Evolutionary conservation across 2,797 vertebrate genomes (phyloP).

Genomic region (Betta splendens): DNA sequence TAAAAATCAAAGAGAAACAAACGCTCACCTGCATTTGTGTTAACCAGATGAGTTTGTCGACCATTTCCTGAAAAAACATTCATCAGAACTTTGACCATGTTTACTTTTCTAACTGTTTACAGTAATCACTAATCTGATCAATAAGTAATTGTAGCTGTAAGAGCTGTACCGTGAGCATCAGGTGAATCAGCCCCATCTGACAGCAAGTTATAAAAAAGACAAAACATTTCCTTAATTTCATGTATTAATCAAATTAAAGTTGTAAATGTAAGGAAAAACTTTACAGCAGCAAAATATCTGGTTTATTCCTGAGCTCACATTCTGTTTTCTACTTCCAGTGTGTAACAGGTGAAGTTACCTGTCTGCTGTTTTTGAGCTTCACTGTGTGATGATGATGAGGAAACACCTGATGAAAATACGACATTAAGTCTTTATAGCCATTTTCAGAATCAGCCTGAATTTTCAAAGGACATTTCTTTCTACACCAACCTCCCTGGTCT

Average conservation of each 20-base stretch:
- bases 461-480: too few species aligned
- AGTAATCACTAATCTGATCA: neutral
- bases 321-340: neutral
- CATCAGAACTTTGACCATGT: too few species aligned
- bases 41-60: slow-evolving; percentile 67
- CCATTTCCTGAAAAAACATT: slow-evolving; percentile 72
- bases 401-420: slow-evolving; percentile 10
- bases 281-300: too few species aligned
- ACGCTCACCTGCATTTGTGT: slow-evolving; percentile 64
- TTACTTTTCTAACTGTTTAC: neutral
- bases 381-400: slow-evolving; percentile 18
- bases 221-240: neutral
- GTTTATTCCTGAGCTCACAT: too few species aligned
- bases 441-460: neutral
- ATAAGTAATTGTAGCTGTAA: too few species aligned
- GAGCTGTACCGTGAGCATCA: slow-evolving; percentile 26
- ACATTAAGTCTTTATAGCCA: neutral
- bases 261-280: too few species aligned
- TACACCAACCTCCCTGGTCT: slow-evolving; percentile 40
- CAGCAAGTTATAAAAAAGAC: slow-evolving; percentile 3
- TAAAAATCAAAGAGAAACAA: neutral
- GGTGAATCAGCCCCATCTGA: slow-evolving; percentile 49
- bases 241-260: too few species aligned
- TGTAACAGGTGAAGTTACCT: slow-evolving; percentile 24
- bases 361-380: slow-evolving; percentile 26